phyloP scores from a whole-genome alignment of 2,113 vertebrate species.

The Rhea americana region DNA sequence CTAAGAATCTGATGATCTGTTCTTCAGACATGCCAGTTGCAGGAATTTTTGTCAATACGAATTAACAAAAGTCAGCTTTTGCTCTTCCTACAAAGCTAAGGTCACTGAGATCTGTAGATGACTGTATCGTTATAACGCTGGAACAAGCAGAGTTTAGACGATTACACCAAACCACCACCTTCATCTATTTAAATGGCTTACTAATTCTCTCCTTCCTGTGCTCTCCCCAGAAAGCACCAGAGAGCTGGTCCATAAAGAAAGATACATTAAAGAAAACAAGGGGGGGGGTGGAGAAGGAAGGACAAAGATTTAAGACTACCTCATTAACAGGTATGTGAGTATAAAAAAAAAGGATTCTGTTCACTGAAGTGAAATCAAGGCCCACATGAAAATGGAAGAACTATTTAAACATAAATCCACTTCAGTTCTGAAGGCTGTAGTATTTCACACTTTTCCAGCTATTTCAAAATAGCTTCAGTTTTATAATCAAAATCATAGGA shows the following conservation, averaged over 20 bases:
- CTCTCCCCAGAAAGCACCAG: not conserved
- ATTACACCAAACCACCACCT: not conserved
- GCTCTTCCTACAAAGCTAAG: not conserved
- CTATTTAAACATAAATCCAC: not conserved
- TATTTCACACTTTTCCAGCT: not conserved
- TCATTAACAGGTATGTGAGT: not conserved
- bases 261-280: not conserved
- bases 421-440: not conserved
- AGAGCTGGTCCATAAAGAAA: not conserved
- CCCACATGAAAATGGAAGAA: not conserved
- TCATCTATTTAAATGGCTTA: not conserved
- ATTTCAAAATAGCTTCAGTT: not conserved
- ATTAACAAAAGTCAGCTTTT: not conserved
- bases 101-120: not conserved
- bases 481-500: not conserved
- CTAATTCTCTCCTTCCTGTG: not conserved
- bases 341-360: not conserved
- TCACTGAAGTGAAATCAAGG: not conserved
- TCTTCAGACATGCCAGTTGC: not conserved
- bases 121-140: not conserved
- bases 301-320: not conserved
- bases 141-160: not conserved
- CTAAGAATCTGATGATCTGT: not conserved
- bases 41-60: not conserved
- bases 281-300: not conserved